Evolutionary conservation across 1,140 invertebrate species (phyloP).

Genomic region (Solenopsis invicta): DNA sequence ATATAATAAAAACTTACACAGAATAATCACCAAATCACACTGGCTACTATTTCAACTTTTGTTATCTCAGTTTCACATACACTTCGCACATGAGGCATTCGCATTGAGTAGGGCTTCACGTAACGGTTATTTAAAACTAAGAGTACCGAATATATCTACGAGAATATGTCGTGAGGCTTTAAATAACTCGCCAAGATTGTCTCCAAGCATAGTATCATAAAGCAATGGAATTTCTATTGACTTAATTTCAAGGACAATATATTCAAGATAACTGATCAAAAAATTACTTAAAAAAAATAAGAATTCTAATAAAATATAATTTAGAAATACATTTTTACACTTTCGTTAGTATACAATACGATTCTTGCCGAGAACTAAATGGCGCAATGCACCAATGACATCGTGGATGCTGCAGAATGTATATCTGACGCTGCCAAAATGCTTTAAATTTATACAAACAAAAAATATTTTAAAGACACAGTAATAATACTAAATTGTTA

Average conservation of each 20-base stretch:
- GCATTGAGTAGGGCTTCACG: slow-evolving; percentile 49
- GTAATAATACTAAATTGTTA: background rate
- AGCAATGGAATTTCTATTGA: slow-evolving; percentile 11
- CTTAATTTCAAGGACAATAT: background rate
- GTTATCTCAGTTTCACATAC: slow-evolving; percentile 53
- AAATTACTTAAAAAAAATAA: background rate
- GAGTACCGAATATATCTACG: slow-evolving; percentile 66
- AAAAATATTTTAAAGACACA: background rate
- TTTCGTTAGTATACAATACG: slow-evolving; percentile 5
- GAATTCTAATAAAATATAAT: background rate
- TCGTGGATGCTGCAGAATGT: slow-evolving; percentile 12
- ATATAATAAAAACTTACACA: slow-evolving; percentile 61
- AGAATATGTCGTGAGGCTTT: slow-evolving; percentile 68
- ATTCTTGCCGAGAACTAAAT: background rate
- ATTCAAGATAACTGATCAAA: background rate
- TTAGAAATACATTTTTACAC: background rate
- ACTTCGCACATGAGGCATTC: slow-evolving; percentile 36
- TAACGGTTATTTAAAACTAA: slow-evolving; percentile 74
- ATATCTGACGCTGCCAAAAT: background rate
- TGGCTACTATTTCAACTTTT: slow-evolving; percentile 20
- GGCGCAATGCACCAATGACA: slow-evolving; percentile 26
- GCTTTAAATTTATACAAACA: background rate
- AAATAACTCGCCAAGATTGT: slow-evolving; percentile 70
- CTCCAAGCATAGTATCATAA: background rate
- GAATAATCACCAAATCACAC: slow-evolving; percentile 33